Conservation (phyloP, 2,113 vertebrate genomes). For the Physeter macrocephalus region DNA sequence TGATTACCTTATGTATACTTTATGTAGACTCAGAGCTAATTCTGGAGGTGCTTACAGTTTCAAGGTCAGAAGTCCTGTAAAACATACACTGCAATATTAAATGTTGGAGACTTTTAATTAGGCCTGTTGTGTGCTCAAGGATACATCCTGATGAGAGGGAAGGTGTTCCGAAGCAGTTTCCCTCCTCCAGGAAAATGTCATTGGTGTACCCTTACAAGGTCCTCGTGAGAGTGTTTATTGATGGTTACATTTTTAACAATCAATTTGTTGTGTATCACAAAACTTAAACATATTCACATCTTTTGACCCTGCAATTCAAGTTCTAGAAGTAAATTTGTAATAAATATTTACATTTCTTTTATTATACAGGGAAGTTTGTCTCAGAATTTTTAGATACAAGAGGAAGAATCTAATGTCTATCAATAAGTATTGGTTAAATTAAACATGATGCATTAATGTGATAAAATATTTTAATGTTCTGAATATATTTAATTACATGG, state of each 20-base stretch:
- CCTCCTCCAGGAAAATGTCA: neutral
- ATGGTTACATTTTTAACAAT: neutral
- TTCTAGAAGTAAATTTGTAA: neutral
- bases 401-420: neutral
- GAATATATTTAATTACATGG: neutral
- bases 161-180: no score
- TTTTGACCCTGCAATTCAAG: neutral
- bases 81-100: neutral
- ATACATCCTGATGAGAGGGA: neutral
- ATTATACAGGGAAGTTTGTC: neutral
- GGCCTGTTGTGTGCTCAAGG: neutral
- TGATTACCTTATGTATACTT: no score
- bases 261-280: neutral
- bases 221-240: neutral
- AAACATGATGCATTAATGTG: neutral
- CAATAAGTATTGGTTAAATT: neutral
- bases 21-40: neutral
- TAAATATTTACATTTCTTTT: neutral
- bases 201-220: neutral
- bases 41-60: neutral
- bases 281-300: neutral
- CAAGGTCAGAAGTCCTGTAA: neutral
- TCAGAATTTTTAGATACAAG: slow-evolving; percentile 7
- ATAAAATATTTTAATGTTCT: neutral
- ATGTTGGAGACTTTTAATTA: neutral